Base-by-base conservation (phyloP, 2,113 vertebrate species). In the Dasyornis broadbenti region DNA sequence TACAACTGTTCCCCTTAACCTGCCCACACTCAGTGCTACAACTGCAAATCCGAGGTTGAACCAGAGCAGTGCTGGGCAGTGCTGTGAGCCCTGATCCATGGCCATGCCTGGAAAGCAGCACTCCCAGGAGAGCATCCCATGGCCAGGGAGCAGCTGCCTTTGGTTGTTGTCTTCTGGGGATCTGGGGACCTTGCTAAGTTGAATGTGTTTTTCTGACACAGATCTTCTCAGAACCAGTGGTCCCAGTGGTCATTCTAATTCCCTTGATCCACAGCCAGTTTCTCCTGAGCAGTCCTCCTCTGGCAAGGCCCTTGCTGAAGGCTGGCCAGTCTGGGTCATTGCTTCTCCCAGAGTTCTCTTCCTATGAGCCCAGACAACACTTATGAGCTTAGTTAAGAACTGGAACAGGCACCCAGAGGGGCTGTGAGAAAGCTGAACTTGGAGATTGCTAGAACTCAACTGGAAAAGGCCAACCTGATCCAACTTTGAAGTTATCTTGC, bases 1-100 rank as follows among this genome's bases (percentile, higher is more conserved):
- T 97, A 95, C 92, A 97, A 95, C 95, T 90, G 50, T 95, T 95
- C 93, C 90, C 83, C 52, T 90, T 76, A 89, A 89, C 77, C 81
- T 96, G 72, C 96, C 96, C 95, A 81, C 94, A 95, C 90, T 96
- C 90, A 37, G 37, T 82, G 71, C 89, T 91, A 70, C 93, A 92
- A 68, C 82, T 96, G 94, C 80, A 95, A 60, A 86, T 73, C 70
- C 54, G 90, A 93, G 77, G 54, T 49, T 95, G 81, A 87, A 76
- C 31, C 2, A 2, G 92, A 78, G 85, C 13, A 3, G 44, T 73
- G 39, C 70, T 86, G 79, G 80, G 45, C 86, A 76, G 39, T 13
- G 6, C 44, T 82, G 47, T 37, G 68, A 90, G 64, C 44, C 17
- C 54, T 31, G 72, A 44, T 92, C 73, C 42, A 15, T 10, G 3